These are phyloP conservation scores for Rhizoglyphus robini DNA, from an alignment of 1,140 invertebrate genomes.

Conservation along the genomic window DNA sequence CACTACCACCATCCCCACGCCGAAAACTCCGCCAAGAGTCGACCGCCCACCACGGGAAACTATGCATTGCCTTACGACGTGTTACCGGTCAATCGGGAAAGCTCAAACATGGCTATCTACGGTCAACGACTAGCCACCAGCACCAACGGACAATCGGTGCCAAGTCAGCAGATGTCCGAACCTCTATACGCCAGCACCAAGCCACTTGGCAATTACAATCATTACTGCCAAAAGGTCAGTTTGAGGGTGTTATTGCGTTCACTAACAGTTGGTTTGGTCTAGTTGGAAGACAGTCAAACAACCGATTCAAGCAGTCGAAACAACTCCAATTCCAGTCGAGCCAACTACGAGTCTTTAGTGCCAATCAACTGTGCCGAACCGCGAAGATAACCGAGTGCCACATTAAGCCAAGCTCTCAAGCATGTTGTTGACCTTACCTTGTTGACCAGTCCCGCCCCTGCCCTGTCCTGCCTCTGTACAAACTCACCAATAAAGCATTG, in stretches of 20 bases:
- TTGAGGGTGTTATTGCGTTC: not conserved
- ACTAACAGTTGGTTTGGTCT: not conserved
- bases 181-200: conserved; percentile 6
- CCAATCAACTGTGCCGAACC: not conserved
- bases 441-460: too few relatives aligned
- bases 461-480: too few relatives aligned
- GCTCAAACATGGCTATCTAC: not conserved
- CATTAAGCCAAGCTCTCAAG: too few relatives aligned
- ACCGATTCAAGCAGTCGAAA: not conserved
- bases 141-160: not conserved
- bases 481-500: too few relatives aligned
- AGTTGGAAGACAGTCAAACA: not conserved
- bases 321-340: not conserved
- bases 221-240: conserved; percentile 14
- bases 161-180: not conserved
- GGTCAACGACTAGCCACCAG: conserved; percentile 1
- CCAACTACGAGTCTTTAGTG: conserved; percentile 16
- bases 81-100: not conserved
- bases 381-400: not conserved
- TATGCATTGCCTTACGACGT: conserved; percentile 17
- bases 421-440: too few relatives aligned
- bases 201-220: not conserved
- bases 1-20: not conserved
- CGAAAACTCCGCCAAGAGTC: not conserved
- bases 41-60: not conserved